Evolutionary conservation across 2,888 invertebrate genomes (phyloP).

Genomic region (Lochmaea capreae): DNA sequence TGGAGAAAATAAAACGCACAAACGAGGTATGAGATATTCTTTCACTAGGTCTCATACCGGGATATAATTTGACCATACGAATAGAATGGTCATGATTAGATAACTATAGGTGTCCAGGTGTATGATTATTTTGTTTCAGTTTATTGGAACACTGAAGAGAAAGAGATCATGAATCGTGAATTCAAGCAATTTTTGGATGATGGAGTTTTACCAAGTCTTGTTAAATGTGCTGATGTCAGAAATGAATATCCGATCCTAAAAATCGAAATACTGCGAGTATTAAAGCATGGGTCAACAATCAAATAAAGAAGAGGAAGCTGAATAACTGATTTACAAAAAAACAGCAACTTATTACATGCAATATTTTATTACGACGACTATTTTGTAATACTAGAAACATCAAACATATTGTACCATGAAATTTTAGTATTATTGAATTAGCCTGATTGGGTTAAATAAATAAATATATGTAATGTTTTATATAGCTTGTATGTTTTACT

Average conservation of each 20-base stretch:
- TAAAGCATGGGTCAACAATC: constrained; percentile 11
- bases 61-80: neutral
- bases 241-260: constrained; percentile 14
- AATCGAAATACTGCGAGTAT: constrained; percentile 12
- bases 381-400: too few species aligned
- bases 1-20: neutral
- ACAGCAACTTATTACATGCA: too few species aligned
- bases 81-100: neutral
- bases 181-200: constrained; percentile 17
- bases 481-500: too few species aligned
- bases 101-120: neutral
- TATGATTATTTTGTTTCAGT: constrained; percentile 8
- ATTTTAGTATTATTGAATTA: too few species aligned
- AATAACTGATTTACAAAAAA: too few species aligned
- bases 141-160: constrained; percentile 17
- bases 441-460: too few species aligned
- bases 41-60: neutral
- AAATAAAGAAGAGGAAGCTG: constrained; percentile 9
- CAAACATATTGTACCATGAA: too few species aligned
- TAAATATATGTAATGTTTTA: too few species aligned
- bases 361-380: too few species aligned
- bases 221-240: constrained; percentile 19
- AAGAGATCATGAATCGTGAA: constrained; percentile 11
- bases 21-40: constrained; percentile 7
- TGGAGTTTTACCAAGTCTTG: constrained; percentile 15